These are phyloP conservation scores for Gallinago solitaria DNA, from an alignment of 2,797 vertebrate genomes.

Conservation along the genomic window DNA sequence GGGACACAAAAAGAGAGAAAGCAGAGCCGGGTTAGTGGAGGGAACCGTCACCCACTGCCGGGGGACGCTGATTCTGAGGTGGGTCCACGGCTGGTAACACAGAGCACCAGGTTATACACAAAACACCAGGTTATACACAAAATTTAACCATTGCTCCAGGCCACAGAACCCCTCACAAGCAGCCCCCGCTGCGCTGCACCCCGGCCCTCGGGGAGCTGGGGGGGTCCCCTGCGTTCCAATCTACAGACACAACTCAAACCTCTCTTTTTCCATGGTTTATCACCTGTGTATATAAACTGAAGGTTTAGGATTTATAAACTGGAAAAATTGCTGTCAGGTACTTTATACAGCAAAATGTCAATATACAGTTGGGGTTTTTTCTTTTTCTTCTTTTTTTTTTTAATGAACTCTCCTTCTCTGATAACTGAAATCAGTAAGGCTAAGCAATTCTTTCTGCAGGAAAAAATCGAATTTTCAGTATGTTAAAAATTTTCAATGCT, in stretches of 20 bases:
- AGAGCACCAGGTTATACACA: too few relatives aligned
- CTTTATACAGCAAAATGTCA: background rate
- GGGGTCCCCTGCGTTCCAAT: rapidly evolving
- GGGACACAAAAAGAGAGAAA: conserved; percentile 75
- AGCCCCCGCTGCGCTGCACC: background rate
- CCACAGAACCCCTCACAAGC: background rate
- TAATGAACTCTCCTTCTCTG: background rate
- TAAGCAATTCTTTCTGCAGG: conserved; percentile 24
- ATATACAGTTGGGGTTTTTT: background rate
- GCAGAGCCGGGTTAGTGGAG: background rate
- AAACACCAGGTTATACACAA: too few relatives aligned
- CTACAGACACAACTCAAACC: background rate
- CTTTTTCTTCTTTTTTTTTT: background rate
- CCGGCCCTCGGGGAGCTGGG: rapidly evolving
- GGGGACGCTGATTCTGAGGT: rapidly evolving
- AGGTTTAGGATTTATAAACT: background rate
- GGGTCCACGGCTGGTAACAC: background rate
- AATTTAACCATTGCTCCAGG: background rate
- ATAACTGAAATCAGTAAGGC: conserved; percentile 17
- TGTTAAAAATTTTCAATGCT: conserved; percentile 15
- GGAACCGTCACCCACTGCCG: background rate
- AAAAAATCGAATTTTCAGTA: conserved; percentile 61
- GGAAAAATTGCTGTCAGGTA: background rate
- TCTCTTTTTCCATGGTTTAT: background rate
- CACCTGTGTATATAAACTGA: background rate